These are phyloP conservation scores for Mobula birostris DNA, from an alignment of 2,113 vertebrate genomes.

Conservation along the genomic window DNA sequence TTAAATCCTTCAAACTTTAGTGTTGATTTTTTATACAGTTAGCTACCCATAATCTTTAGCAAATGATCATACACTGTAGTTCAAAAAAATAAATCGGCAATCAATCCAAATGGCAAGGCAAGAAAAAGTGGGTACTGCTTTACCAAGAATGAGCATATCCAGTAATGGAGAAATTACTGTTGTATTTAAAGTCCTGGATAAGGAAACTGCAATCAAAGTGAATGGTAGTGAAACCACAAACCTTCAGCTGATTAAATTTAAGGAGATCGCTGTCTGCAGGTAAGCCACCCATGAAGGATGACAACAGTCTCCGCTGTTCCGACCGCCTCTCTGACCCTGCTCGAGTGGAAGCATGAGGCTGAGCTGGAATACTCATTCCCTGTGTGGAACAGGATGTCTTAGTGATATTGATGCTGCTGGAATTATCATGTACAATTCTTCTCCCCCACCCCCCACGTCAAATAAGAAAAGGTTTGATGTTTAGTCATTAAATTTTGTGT, in stretches of 20 bases:
- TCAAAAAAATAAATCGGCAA: neutral
- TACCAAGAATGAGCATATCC: neutral
- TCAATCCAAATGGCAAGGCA: neutral
- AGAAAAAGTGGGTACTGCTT: neutral
- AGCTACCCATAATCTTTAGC: neutral
- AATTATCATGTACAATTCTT: neutral
- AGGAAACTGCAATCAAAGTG: neutral
- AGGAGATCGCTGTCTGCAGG: conserved; percentile 88
- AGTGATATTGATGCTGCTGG: neutral
- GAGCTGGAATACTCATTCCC: conserved; percentile 96
- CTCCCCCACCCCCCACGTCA: neutral
- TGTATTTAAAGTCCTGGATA: neutral
- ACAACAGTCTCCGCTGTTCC: conserved; percentile 84
- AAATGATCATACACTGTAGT: neutral
- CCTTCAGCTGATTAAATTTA: conserved; percentile 99
- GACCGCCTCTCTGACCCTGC: conserved; percentile 89
- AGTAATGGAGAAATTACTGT: neutral
- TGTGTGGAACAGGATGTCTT: conserved; percentile 44
- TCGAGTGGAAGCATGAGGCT: conserved; percentile 84
- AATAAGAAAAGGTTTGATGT: neutral
- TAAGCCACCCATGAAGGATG: conserved; percentile 76
- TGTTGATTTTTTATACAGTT: neutral
- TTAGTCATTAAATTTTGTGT: neutral
- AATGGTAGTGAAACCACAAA: conserved; percentile 45
- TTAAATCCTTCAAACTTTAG: neutral